Conservation (phyloP, 2,113 vertebrate genomes). For the Engraulis encrasicolus region DNA sequence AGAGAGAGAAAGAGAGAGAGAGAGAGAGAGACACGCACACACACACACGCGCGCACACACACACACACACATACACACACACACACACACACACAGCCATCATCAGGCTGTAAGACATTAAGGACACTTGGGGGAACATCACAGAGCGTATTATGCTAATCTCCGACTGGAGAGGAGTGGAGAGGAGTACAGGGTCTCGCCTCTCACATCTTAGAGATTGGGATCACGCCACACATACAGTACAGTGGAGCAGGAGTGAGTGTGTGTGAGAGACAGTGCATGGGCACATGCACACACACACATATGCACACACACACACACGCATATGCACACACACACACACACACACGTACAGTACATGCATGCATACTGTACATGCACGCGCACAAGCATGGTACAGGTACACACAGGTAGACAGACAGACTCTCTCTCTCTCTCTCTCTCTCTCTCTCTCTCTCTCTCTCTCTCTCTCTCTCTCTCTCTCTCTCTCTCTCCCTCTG, state of each 20-base stretch:
- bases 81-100: constrained; percentile 47
- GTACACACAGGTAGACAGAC: neutral
- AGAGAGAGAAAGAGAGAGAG: neutral
- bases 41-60: constrained; percentile 19
- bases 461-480: neutral
- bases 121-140: constrained; percentile 61
- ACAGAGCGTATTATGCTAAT: constrained; percentile 71
- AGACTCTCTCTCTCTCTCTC: neutral
- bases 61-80: constrained; percentile 4
- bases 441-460: neutral
- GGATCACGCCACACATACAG: constrained; percentile 47
- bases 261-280: too few relatives aligned
- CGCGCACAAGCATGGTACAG: neutral
- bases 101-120: constrained; percentile 57
- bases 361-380: constrained; percentile 13
- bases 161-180: constrained; percentile 57
- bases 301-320: neutral
- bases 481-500: neutral
- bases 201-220: constrained; percentile 60
- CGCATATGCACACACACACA: neutral
- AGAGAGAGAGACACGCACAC: neutral
- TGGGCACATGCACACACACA: constrained; percentile 17
- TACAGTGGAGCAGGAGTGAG: neutral
- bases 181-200: too few relatives aligned
- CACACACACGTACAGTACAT: constrained; percentile 16